Evolutionary conservation across 2,797 vertebrate genomes (phyloP), one percentile per base, ranked within the genome.

Genomic region (Anas capensis): DNA sequence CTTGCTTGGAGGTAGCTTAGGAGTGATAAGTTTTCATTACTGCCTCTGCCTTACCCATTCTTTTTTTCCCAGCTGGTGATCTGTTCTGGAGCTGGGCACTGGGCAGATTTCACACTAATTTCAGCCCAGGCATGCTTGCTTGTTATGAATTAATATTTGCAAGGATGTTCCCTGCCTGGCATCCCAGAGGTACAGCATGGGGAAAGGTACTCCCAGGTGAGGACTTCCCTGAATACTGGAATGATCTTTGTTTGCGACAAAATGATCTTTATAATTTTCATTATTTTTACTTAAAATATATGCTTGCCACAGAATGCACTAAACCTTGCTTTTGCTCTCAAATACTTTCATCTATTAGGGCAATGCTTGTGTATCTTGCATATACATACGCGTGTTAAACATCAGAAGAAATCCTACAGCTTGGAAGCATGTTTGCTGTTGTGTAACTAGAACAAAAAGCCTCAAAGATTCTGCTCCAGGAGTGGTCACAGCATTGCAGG

Each of bases 111-210:
- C 42, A 56, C 11, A 15, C 15, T 77, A 20, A 18, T 27, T 51
- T 26, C 49, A 51, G 24, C 49, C 49, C 49, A 51, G 49, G 49
- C 49, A 51, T 51, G 24, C 14, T 51, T 51, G 49, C 49, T 51
- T 51, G 24, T 27, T 51, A 51, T 27, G 23, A 49, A 3, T 1
- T 18, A n/a, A 14, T 27, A 26, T 21, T 6, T 57, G 33, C 42
- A 66, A 53, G 34, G 26, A 14, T 56, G 36, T 23, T 60, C 8
- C 19, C 11, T 66, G 51, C 18, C 26, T 57, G 38, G 11, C 31
- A 24, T 12, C 17, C 44, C 14, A 20, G 64, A 73, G 11, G 24
- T 13, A 6, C 6, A 12, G 54, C 42, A 5, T 0, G 0, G 4
- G 36, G 61, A 29, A n/a, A 31, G 16, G 14, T 48, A 10, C 12